Percentiles rank a stretch among this genome's conserved stretches.
These are phyloP conservation scores for Scaptomyza hsui DNA, from an alignment of 1,140 invertebrate genomes.

Conservation along the genomic window DNA sequence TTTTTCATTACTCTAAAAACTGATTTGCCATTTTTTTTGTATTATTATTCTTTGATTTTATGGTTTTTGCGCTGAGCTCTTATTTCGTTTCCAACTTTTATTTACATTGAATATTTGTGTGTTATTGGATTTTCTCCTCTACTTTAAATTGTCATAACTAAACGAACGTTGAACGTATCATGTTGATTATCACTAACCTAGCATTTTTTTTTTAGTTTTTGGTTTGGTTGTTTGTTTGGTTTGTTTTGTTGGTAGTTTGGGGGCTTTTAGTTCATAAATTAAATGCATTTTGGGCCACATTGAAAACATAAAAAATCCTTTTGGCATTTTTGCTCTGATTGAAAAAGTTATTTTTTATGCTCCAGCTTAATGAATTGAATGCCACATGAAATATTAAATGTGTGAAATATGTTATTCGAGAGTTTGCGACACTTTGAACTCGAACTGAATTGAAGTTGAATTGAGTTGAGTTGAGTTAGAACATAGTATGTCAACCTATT, in stretches of 20 bases:
- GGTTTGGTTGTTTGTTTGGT: background rate
- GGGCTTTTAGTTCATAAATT: constrained; percentile 46
- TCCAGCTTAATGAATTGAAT: constrained; percentile 44
- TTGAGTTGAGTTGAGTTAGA: background rate
- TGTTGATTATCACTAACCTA: constrained; percentile 79
- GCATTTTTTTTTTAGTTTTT: constrained; percentile 12
- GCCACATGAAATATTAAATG: constrained; percentile 38
- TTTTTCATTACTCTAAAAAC: constrained; percentile 52
- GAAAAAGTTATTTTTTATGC: constrained; percentile 35
- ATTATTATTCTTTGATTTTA: background rate
- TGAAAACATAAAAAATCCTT: constrained; percentile 58
- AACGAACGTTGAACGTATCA: constrained; percentile 76
- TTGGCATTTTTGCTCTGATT: constrained; percentile 51
- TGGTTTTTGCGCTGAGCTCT: constrained; percentile 31
- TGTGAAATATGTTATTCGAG: constrained; percentile 21
- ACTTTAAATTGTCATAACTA: constrained; percentile 72
- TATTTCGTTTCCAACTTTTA: constrained; percentile 57
- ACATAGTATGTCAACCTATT: background rate
- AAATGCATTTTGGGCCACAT: constrained; percentile 72
- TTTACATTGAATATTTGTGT: constrained; percentile 62
- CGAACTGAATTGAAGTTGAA: constrained; percentile 1
- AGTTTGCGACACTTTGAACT: background rate
- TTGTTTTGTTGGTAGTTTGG: constrained; percentile 11
- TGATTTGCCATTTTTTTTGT: constrained; percentile 25
- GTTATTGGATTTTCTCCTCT: constrained; percentile 7